These are phyloP conservation scores for Malthinus flaveolus DNA, from an alignment of 2,888 invertebrate species.

Conservation along the genomic window DNA sequence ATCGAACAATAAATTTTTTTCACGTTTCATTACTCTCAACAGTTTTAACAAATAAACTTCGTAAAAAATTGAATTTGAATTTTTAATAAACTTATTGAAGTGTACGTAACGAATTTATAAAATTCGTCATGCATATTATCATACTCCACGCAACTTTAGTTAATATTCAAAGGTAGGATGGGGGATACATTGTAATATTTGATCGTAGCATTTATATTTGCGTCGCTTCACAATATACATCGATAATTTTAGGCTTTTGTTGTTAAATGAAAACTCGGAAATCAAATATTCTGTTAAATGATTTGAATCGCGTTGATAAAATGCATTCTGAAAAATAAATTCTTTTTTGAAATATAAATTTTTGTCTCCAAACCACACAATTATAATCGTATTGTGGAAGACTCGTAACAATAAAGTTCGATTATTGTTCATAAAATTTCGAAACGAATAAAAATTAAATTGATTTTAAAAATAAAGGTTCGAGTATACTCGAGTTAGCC, in stretches of 20 bases:
- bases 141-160: constrained; percentile 9
- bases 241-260: constrained; percentile 15
- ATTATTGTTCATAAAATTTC: background rate
- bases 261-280: constrained; percentile 7
- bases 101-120: constrained; percentile 14
- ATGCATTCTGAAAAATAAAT: background rate
- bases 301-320: constrained; percentile 5
- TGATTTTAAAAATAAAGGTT: background rate
- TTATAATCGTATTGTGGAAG: background rate
- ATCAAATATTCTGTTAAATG: constrained; percentile 5
- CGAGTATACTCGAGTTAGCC: background rate
- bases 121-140: constrained; percentile 15
- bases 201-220: constrained; percentile 13
- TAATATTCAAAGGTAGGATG: constrained; percentile 12
- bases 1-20: too few species aligned
- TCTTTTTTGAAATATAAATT: background rate
- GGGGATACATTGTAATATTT: constrained; percentile 16
- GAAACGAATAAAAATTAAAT: background rate
- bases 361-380: background rate
- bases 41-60: background rate
- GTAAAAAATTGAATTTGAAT: background rate
- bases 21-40: background rate
- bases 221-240: constrained; percentile 14
- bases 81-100: constrained; percentile 4
- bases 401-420: background rate